A percentile compares a stretch with the other conserved stretches of the same genome.
Conservation (phyloP, 2,797 vertebrate genomes). For the Galaxias olidus region DNA sequence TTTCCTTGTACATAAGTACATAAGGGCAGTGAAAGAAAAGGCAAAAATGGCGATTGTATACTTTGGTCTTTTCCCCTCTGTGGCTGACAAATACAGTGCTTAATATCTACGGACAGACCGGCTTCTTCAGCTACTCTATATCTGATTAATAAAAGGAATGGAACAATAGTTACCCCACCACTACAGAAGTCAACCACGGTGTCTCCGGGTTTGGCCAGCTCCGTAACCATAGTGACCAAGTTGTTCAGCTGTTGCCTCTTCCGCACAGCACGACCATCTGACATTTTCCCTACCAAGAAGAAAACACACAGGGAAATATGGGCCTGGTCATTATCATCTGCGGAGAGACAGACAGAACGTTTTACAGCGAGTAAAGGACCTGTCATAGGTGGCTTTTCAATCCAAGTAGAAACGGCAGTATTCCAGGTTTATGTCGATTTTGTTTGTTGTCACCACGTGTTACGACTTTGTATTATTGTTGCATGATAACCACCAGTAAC, state of each 20-base stretch:
- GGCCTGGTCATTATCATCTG: background rate
- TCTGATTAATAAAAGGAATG: slow-evolving; percentile 29
- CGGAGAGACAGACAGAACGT: background rate
- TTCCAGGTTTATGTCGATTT: too few species aligned
- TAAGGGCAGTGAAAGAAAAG: background rate
- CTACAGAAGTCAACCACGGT: slow-evolving; percentile 97
- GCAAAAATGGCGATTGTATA: background rate
- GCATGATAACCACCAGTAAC: slow-evolving; percentile 38
- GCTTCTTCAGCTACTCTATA: background rate
- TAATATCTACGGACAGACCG: background rate
- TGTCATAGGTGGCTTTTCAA: background rate
- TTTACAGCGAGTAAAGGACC: background rate
- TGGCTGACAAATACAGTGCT: slow-evolving; percentile 32
- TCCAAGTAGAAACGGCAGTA: background rate
- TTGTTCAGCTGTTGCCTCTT: slow-evolving; percentile 97
- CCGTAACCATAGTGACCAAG: slow-evolving; percentile 85
- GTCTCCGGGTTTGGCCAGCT: slow-evolving; percentile 80
- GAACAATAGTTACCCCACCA: slow-evolving; percentile 82
- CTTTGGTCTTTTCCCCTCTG: slow-evolving; percentile 11
- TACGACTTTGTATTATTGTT: background rate
- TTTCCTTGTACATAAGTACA: background rate
- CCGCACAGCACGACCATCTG: slow-evolving; percentile 83
- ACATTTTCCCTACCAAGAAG: slow-evolving; percentile 88
- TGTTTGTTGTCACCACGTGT: background rate
- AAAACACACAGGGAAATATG: background rate